Evolutionary conservation across 2,888 invertebrate genomes (phyloP), one percentile per base, ranked within the genome.

Genomic region (Aspidapion aeneum): DNA sequence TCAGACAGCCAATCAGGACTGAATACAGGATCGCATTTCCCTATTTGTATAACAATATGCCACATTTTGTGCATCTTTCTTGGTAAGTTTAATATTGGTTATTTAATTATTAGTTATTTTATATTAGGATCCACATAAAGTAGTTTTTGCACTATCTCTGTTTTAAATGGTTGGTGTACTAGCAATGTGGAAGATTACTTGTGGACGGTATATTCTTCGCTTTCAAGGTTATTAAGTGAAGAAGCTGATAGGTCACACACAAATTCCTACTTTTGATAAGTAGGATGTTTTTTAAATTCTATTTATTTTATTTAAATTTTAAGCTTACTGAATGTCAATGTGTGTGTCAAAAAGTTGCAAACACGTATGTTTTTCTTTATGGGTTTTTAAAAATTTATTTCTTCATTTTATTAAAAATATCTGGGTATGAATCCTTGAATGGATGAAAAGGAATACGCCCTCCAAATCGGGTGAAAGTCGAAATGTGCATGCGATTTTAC

Each of bases 11-110:
- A 1, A 94, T 99, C 70, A 87, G 99, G 68, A 99, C 99, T 0
- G 99, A 99, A 80, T 99, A 99, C 79, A 88, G 99, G 71, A 99
- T 99, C 76, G 99, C 99, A 0, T 99, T 99, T 81, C 98, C 99
- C 0, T 99, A 98, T 80, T 84, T 99, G 72, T 99, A 98, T 83
- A 99, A 99, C 81, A 99, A 98, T 78, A 88, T 98, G 86, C 98
- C 98, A 0, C 96, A 97, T 81, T 97, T 96, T 80, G 98, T 99
- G 0, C 97, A 98, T 82, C 85, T 99, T 12, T 98, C 97, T 62
- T 98, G 98, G 99, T 97, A 83, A 89, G 91, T 83, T 61, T 60
- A 7, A n/a, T n/a, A n/a, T n/a, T n/a, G n/a, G 2, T 54, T 54
- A n/a, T 20, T 57, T 57, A 57, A 19, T 17, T 35, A 12, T 35